Conservation (phyloP, 2,888 invertebrate genomes). For the Aleiodes leptofemur region DNA sequence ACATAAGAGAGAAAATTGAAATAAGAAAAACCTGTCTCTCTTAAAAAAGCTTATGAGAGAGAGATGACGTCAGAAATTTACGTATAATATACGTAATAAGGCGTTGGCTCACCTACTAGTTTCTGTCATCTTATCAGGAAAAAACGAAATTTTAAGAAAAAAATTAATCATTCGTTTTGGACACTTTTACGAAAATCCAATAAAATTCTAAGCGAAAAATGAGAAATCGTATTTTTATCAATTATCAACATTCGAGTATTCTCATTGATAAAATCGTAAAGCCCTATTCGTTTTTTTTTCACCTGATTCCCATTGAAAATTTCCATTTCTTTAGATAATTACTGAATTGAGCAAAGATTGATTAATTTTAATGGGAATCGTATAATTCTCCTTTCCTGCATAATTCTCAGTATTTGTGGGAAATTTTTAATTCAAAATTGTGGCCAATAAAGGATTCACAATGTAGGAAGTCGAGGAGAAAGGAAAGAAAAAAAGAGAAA, state of each 20-base stretch:
- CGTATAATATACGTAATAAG: constrained; percentile 25
- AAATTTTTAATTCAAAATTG: background rate
- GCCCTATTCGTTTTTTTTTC: no score
- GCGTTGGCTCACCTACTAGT: constrained; percentile 27
- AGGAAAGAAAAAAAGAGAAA: background rate
- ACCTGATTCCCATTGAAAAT: no score
- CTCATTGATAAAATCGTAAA: no score
- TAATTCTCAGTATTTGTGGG: no score
- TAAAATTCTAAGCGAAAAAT: no score
- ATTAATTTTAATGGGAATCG: no score
- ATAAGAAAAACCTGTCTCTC: constrained; percentile 42
- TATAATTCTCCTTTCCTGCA: no score
- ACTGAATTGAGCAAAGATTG: no score
- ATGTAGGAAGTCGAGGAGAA: constrained; percentile 7
- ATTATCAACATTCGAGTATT: no score
- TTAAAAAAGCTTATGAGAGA: constrained; percentile 44
- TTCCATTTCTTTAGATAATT: no score
- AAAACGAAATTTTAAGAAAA: constrained; percentile 7
- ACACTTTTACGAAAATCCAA: background rate
- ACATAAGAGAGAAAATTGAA: constrained; percentile 53
- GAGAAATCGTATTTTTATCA: no score
- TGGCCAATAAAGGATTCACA: background rate
- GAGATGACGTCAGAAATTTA: constrained; percentile 29
- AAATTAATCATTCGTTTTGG: background rate
- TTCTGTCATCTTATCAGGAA: background rate